These are phyloP conservation scores for Conistra vaccinii DNA, from an alignment of 2,888 invertebrate species.

Conservation along the genomic window DNA sequence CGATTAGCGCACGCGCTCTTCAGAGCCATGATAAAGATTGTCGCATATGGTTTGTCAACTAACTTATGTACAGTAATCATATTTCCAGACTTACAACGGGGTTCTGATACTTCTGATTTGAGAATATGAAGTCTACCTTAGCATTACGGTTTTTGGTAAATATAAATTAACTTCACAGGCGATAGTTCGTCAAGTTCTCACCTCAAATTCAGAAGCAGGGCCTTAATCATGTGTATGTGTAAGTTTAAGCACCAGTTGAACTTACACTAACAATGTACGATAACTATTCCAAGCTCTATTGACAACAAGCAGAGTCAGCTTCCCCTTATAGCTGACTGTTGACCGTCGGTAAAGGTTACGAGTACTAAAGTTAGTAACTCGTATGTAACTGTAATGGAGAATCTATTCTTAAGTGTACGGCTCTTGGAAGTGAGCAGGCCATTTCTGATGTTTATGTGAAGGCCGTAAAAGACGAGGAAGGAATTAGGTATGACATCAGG, in stretches of 20 bases:
- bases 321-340: constrained; percentile 3
- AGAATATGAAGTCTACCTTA: neutral
- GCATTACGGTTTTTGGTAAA: neutral
- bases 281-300: constrained; percentile 28
- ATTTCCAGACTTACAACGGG: neutral
- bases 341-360: constrained; percentile 18
- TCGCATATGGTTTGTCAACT: neutral
- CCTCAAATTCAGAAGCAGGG: neutral
- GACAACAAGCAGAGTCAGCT: constrained; percentile 37
- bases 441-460: constrained; percentile 18
- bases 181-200: neutral
- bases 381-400: constrained; percentile 18
- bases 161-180: neutral
- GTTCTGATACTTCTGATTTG: neutral
- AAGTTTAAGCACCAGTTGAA: constrained; percentile 23
- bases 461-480: constrained; percentile 6
- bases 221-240: neutral
- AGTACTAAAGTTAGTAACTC: constrained; percentile 31
- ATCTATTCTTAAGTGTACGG: constrained; percentile 32
- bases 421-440: constrained; percentile 1
- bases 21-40: neutral
- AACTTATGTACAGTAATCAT: neutral
- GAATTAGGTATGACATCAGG: constrained; percentile 1
- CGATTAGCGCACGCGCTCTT: neutral
- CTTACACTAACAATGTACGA: constrained; percentile 36